Base-by-base conservation (phyloP, 2,888 invertebrate species). In the Noctua janthe region DNA sequence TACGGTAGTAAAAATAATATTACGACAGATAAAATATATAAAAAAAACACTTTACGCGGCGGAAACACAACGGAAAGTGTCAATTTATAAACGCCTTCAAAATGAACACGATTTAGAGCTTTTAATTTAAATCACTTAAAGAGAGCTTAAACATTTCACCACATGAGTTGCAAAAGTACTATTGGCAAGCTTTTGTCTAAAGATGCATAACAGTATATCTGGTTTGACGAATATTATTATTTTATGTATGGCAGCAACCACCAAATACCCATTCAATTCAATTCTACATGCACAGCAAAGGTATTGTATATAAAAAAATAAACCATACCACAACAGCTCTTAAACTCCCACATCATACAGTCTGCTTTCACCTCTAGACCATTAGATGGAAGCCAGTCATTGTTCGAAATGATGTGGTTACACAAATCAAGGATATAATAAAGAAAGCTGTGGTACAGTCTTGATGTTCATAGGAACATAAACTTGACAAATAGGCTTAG, bases 361-460 rank as follows among this genome's bases (percentile, higher is more conserved):
- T 80, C 83, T 85, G 89, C 91, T 90, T 93, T 89, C 87, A 70
- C 91, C 86, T 88, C 49, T 29, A 76, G 39, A 80, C 81, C 78
- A 83, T 86, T 78, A 77, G 77, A 78, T 81, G 78, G 69, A 62
- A 85, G 87, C 84, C 70, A 90, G 90, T 91, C 91, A 93, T 93
- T 93, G 93, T 93, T 91, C 88, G 77, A 89, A 92, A 91, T 90
- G 89, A 92, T 90, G 90, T 86, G 91, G 92, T 92, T 85, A 83
- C 78, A 76, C 56, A 66, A 77, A 80, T 62, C 75, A 78, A 78
- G 71, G 56, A 71, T 64, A 35, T 64, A 35, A 64, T 71, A 39
- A 70, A 70, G 59, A 87, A 85, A 75, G 80, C 69, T 76, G 81
- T 39, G 69, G 66, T 72, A 11, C 6, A 47, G 5, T 51, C 29